Conservation (phyloP, 2,797 vertebrate genomes). For the Megalops cyprinoides region DNA sequence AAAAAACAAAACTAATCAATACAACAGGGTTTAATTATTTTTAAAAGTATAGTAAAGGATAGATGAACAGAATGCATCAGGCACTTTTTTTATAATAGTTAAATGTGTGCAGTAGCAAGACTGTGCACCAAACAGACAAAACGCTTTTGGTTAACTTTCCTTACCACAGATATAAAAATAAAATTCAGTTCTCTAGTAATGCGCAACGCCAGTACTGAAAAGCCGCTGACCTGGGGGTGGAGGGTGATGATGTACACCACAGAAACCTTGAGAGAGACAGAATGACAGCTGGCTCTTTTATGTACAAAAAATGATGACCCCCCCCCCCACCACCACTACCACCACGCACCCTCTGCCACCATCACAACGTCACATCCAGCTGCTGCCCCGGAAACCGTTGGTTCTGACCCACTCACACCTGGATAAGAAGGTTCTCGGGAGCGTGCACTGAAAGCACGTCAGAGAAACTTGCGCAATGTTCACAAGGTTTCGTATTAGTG, state of each 20-base stretch:
- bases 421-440: constrained; percentile 40
- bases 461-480: constrained; percentile 60
- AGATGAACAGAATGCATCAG: constrained; percentile 82
- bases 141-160: constrained; percentile 73
- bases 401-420: background rate
- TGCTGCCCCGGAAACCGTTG: background rate
- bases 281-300: constrained; percentile 61
- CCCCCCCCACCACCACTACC: constrained; percentile 47
- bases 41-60: constrained; percentile 83
- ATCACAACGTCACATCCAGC: constrained; percentile 58
- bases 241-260: constrained; percentile 63
- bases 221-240: constrained; percentile 59
- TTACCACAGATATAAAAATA: constrained; percentile 82
- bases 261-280: constrained; percentile 64
- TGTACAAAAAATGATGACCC: constrained; percentile 65
- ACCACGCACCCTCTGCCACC: constrained; percentile 53
- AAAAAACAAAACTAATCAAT: constrained; percentile 80
- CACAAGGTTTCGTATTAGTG: constrained; percentile 72
- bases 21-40: constrained; percentile 79
- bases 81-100: constrained; percentile 89
- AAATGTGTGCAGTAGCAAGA: constrained; percentile 79
- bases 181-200: constrained; percentile 77
- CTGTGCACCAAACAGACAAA: constrained; percentile 66
- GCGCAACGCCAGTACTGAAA: constrained; percentile 73
- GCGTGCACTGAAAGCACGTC: constrained; percentile 53